A percentile compares a stretch with the other conserved stretches of the same genome.
phyloP scores from a whole-genome alignment of 2,113 vertebrate species.

The Mus musculus region GRCm39 chr14:79789501-79790000 shows the following conservation, averaged over 20 bases:
- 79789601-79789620: conserved; percentile 57
- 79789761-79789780: neutral
- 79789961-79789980: neutral
- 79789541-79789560: neutral
- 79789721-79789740: neutral
- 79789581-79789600: conserved; percentile 24
- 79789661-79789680: neutral
- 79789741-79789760: neutral
- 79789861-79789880: neutral
- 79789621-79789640: conserved; percentile 7
- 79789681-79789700: neutral
- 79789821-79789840: neutral
- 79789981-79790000: neutral
- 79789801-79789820: neutral
- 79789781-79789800: neutral
- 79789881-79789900: neutral
- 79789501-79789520: neutral
- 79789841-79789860: neutral
- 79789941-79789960: neutral
- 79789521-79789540: neutral
- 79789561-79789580: conserved; percentile 40
- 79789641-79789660: neutral
- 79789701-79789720: conserved; percentile 33
- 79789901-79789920: neutral
- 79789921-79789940: neutral